These are phyloP conservation scores for Hecatera dysodea DNA, from an alignment of 2,888 invertebrate species.

Conservation along the genomic window DNA sequence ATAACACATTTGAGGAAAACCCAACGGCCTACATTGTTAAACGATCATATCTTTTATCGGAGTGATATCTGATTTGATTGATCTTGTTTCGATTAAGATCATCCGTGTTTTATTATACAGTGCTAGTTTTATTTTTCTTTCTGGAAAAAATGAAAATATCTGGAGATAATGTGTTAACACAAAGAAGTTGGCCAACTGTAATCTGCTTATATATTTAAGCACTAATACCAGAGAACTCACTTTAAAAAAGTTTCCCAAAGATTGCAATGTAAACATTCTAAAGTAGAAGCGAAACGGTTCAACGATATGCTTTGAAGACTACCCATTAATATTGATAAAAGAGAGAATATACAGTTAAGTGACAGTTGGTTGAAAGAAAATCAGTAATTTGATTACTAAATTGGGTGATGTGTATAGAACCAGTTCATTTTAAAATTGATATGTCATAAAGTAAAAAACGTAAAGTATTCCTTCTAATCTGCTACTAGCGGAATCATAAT, in stretches of 20 bases:
- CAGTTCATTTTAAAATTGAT: neutral
- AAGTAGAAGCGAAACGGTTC: neutral
- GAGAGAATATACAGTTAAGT: no score
- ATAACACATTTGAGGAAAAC: constrained; percentile 3
- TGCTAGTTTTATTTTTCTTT: neutral
- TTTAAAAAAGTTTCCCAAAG: neutral
- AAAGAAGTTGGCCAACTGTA: neutral
- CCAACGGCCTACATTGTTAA: neutral
- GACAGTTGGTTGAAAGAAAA: neutral
- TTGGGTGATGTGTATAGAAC: neutral
- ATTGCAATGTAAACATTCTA: neutral
- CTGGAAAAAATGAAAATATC: neutral
- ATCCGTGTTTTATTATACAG: neutral
- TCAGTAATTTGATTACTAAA: neutral
- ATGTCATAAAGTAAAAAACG: no score
- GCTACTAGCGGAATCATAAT: neutral
- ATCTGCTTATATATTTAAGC: neutral
- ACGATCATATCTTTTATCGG: neutral
- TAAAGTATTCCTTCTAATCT: neutral
- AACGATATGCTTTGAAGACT: neutral
- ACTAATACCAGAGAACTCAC: neutral
- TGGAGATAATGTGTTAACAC: neutral
- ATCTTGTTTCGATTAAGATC: constrained; percentile 1
- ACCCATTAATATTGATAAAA: neutral
- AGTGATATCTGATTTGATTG: neutral